Evolutionary conservation across 1,140 invertebrate species (phyloP), one percentile per base, ranked within the genome.

Genomic region (Drosophila funebris): DNA sequence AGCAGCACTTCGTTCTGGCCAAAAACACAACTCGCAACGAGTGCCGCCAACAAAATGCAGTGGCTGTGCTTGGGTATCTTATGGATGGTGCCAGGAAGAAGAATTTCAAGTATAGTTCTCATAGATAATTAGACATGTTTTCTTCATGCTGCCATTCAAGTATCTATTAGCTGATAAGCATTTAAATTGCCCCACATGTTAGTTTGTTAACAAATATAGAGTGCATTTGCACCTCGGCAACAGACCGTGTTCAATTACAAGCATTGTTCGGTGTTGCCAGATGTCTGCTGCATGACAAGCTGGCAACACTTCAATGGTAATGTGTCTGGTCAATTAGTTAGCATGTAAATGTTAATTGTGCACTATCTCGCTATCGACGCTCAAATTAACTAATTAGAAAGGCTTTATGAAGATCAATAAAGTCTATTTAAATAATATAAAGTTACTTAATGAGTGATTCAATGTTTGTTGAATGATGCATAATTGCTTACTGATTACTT

Each of bases 1-100:
- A 63, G 61, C 52, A 76, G 74, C 20, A 56, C 53, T 41, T 57
- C 13, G n/a, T n/a, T n/a, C n/a, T n/a, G n/a, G n/a, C n/a, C 41
- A 20, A 8, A 29, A 9, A 31, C 11, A 5, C n/a, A 7, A 0
- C 8, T 29, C 29, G 16, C 6, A 27, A 1, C 24, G n/a, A 50
- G 24, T 13, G 4, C 4, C 13, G 33, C 33, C 11, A 36, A 13
- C n/a, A 13, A 50, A 5, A 31, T 24, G 14, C 13, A 50, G 27
- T 41, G 8, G 9, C 37, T n/a, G 14, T 41, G 39, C 16, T 20
- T 3, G 16, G 2, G 14, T 41, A 18, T 16, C 39, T 41, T 16
- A 1, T 41, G 44, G 24, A 48, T 14, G 31, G 4, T 29, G 22
- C 7, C 22, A 29, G 44, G 44, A 48, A 48, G 22, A 48, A 48